These are phyloP conservation scores for Patagioenas fasciata DNA, from an alignment of 2,113 vertebrate species.

Conservation along the genomic window DNA sequence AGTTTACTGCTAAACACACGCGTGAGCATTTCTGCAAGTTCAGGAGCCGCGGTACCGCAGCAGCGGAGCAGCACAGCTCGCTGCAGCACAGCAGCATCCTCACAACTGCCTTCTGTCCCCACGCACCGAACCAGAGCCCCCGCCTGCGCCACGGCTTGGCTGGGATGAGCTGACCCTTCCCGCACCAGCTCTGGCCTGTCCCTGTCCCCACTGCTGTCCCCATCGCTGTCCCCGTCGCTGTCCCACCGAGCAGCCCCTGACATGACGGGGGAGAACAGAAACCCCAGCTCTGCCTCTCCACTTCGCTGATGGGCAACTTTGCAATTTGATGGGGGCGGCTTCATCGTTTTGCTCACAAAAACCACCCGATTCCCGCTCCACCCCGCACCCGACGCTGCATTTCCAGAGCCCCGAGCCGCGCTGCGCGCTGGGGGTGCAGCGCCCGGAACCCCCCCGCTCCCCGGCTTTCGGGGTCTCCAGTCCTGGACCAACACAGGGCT, in stretches of 20 bases:
- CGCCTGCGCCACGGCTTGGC: fast-evolving
- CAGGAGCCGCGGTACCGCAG: fast-evolving
- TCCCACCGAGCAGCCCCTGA: neutral
- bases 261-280: too few relatives aligned
- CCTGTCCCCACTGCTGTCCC: too few relatives aligned
- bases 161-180: neutral
- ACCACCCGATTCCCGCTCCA: neutral
- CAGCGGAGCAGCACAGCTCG: neutral
- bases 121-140: neutral
- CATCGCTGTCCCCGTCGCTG: neutral
- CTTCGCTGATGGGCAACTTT: neutral
- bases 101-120: neutral
- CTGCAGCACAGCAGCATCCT: neutral
- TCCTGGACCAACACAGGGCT: neutral
- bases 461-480: neutral
- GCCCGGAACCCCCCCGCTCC: neutral
- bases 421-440: neutral
- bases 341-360: neutral
- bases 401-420: neutral
- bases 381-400: neutral
- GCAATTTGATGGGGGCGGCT: neutral
- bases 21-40: neutral
- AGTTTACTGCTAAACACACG: neutral
- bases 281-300: neutral
- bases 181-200: neutral